These are phyloP conservation scores for Alosa alosa DNA, from an alignment of 2,113 vertebrate species.

Conservation along the genomic window DNA sequence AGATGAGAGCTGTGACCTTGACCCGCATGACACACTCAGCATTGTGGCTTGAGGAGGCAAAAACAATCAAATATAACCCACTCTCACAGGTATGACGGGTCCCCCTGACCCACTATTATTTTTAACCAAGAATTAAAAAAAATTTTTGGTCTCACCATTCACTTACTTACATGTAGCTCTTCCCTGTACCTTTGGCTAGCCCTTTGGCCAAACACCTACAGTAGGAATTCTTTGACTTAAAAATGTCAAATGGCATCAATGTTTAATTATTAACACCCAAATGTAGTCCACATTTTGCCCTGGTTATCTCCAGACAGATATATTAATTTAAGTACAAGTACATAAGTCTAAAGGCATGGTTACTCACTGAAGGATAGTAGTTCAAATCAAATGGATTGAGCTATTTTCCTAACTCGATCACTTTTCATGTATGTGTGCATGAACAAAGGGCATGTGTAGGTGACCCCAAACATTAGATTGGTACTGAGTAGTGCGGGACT, in stretches of 20 bases:
- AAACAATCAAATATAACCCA: background rate
- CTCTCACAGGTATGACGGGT: background rate
- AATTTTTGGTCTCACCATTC: background rate
- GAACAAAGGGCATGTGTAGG: too few relatives aligned
- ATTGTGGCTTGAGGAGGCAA: background rate
- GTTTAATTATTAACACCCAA: background rate
- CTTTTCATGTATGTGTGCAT: too few relatives aligned
- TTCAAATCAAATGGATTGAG: too few relatives aligned
- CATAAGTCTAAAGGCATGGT: background rate
- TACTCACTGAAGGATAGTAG: too few relatives aligned
- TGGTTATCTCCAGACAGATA: background rate
- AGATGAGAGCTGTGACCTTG: conserved; percentile 13
- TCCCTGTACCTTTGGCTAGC: too few relatives aligned
- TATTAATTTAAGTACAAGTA: background rate
- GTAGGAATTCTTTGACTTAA: too few relatives aligned
- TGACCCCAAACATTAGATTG: too few relatives aligned
- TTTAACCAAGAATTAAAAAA: background rate
- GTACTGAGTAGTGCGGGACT: too few relatives aligned
- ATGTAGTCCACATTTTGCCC: too few relatives aligned
- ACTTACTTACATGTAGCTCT: background rate
- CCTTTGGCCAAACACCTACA: too few relatives aligned
- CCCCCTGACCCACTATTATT: background rate
- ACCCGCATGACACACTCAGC: background rate
- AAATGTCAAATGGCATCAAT: too few relatives aligned
- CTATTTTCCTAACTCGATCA: too few relatives aligned